Conservation (phyloP, 2,797 vertebrate species). For the Tangara arthus region DNA sequence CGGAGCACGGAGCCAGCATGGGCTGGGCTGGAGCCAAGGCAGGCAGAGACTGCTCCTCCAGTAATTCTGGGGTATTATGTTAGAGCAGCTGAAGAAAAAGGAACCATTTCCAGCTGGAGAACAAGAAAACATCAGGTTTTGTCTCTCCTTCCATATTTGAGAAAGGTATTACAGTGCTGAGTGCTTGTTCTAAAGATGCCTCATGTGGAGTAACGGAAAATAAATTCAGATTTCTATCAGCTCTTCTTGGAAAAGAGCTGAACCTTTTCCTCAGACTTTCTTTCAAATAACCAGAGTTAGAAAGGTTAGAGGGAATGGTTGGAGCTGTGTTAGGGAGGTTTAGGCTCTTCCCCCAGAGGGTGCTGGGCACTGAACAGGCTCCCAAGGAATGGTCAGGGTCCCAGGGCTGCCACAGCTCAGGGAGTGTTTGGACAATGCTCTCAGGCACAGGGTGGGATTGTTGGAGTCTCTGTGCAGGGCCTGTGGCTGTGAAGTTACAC, state of each 20-base stretch:
- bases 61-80: not conserved
- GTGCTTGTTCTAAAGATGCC: not conserved
- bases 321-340: not conserved
- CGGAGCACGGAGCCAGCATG: not conserved
- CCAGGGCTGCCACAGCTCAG: not conserved
- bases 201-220: not conserved
- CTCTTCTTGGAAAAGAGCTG: not conserved
- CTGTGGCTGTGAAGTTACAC: not conserved
- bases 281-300: not conserved
- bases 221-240: not conserved
- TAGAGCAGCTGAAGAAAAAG: constrained; percentile 15
- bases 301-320: not conserved
- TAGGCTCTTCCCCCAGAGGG: not conserved
- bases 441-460: not conserved
- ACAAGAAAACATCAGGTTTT: not conserved
- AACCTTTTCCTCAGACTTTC: not conserved
- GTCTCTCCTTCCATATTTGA: not conserved
- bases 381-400: rapidly evolving
- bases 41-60: not conserved
- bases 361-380: not conserved
- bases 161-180: not conserved
- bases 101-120: not conserved
- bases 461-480: not conserved
- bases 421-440: rapidly evolving
- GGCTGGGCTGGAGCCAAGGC: constrained; percentile 30